These are phyloP conservation scores for Ovis aries DNA, from an alignment of 2,113 vertebrate genomes.

Conservation along the genomic window ARS-UI_Ramb_v3.0 NC_056070.1:44668001-44668500, in stretches of 20 bases:
- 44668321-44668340: rapidly evolving
- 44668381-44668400: rapidly evolving
- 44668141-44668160: rapidly evolving
- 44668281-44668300: neutral
- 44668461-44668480: neutral
- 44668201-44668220: neutral
- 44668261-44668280: neutral
- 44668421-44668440: neutral
- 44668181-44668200: rapidly evolving
- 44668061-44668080: neutral
- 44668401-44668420: too few relatives aligned
- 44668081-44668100: too few relatives aligned
- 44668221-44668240: rapidly evolving
- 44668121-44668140: neutral
- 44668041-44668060: neutral
- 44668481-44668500: rapidly evolving
- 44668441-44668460: neutral
- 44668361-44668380: neutral
- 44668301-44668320: neutral
- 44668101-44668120: neutral
- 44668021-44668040: neutral
- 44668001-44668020: neutral
- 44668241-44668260: rapidly evolving
- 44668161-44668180: neutral
- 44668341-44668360: neutral